Base-by-base conservation (phyloP, 2,888 invertebrate genomes). In the Cristatella mucedo region DNA sequence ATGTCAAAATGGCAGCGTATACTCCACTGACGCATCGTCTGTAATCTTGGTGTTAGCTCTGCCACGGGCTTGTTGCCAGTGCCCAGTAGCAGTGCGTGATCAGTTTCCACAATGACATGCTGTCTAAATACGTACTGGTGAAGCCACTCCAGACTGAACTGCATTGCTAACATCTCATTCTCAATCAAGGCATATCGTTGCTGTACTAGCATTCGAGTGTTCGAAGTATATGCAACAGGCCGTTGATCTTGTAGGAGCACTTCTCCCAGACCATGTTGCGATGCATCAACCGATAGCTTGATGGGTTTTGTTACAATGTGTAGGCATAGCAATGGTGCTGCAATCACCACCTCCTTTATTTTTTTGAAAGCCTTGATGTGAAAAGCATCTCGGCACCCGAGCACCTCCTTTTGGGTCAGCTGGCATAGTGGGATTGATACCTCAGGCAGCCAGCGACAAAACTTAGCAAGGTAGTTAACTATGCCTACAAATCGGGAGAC, bases 161-260 rank as follows among this genome's bases (percentile, higher is more conserved):
- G 32, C 13, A 49, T 34, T 13, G 46, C 41, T 4, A 49, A 38
- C 5, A 43, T 13, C 24, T 48, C 46, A 29, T 44, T 41, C 20
- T 48, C 48, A 21, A 49, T 49, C 24, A 44, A 44, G 4, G 42
- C 44, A 33, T 52, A 49, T 3, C 32, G 42, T 7, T 15, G 37
- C 37, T 52, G 45, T 5, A 47, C 21, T 1, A 43, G 40, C 9
- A 40, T 46, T 1, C 50, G 34, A 6, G 45, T 38, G 20, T 45
- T 13, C 13, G 47, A 48, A 7, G 48, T 46, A 43, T 46, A 49
- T 3, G 46, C 43, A 3, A 49, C 41, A 1, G 46, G 46, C 19
- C 40, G 20, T 2, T 41, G 33, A 26, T 41, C 41, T 38, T 49
- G 49, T 16, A 49, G 26, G 3, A 47, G 21, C 24, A 37, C 32